Percentiles rank a stretch among this genome's conserved stretches.
These are phyloP conservation scores for Noctua pronuba DNA, from an alignment of 2,888 invertebrate genomes.

Conservation along the genomic window DNA sequence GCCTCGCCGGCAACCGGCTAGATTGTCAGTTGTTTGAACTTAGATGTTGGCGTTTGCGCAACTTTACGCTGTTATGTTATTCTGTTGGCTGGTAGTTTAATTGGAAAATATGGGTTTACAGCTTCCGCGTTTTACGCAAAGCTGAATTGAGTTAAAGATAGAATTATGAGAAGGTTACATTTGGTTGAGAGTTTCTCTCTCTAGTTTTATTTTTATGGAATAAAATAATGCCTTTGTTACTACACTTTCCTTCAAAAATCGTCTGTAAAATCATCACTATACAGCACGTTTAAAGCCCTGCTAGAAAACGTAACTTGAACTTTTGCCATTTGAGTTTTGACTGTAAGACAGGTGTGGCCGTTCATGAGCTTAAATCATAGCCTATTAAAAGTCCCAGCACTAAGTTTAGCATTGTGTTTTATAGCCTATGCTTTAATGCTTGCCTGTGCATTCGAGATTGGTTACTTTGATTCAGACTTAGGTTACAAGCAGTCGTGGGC, in stretches of 20 bases:
- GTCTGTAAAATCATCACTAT: not conserved
- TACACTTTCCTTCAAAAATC: not conserved
- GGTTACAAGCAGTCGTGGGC: slow-evolving; percentile 58
- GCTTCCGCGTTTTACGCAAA: slow-evolving; percentile 50
- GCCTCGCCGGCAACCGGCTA: slow-evolving; percentile 53
- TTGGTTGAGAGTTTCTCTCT: not conserved
- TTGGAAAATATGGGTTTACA: slow-evolving; percentile 41
- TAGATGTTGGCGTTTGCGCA: slow-evolving; percentile 52
- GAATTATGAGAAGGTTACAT: not conserved
- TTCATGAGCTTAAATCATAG: slow-evolving; percentile 31
- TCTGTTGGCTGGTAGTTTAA: slow-evolving; percentile 23
- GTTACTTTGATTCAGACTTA: slow-evolving; percentile 50
- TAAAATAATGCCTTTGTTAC: not conserved
- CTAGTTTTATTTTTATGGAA: not conserved
- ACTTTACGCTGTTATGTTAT: slow-evolving; percentile 40
- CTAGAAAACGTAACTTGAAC: not conserved
- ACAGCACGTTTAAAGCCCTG: not conserved
- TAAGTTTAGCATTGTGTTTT: slow-evolving; percentile 35
- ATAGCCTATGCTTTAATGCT: slow-evolving; percentile 33
- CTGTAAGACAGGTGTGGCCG: slow-evolving; percentile 28
- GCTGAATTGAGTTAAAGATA: not conserved
- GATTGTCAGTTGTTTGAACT: slow-evolving; percentile 64
- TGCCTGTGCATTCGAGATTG: slow-evolving; percentile 37
- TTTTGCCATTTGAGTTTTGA: slow-evolving; percentile 35
- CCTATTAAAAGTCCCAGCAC: slow-evolving; percentile 23